Conservation (phyloP, 35 echinoderm and acorn worm species). For the Hemicentrotus pulcherrimus region DNA sequence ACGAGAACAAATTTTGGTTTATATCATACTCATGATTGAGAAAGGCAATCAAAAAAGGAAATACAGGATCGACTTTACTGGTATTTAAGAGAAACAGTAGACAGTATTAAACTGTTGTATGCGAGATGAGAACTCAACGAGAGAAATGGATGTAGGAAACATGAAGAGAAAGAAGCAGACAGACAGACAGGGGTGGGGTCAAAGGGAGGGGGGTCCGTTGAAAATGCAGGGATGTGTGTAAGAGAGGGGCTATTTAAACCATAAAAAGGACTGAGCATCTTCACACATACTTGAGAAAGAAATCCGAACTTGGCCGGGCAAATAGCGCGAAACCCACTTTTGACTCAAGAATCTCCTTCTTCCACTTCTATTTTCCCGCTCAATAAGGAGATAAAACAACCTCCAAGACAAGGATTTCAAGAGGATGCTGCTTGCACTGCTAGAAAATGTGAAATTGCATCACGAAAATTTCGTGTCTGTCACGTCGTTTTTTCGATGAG, state of each 20-base stretch:
- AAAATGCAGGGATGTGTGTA: background rate
- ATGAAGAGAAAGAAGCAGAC: background rate
- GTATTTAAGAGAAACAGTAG: background rate
- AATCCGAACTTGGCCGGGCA: conserved; percentile 15
- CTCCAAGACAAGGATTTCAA: background rate
- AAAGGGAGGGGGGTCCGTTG: background rate
- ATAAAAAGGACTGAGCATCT: background rate
- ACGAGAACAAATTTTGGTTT: too few species aligned
- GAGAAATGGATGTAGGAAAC: background rate
- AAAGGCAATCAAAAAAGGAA: too few species aligned
- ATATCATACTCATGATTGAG: too few species aligned
- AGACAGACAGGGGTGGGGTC: background rate
- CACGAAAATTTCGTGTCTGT: conserved; percentile 10
- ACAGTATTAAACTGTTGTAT: too few species aligned
- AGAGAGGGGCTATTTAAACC: background rate
- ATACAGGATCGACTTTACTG: background rate
- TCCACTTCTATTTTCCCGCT: background rate
- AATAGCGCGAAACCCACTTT: conserved; percentile 16
- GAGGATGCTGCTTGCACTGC: background rate
- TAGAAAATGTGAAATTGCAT: conserved; percentile 13
- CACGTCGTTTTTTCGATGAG: background rate
- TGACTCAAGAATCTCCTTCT: background rate
- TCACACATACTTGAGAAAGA: background rate
- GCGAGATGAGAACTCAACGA: background rate
- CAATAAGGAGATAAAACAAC: conserved; percentile 5